Conservation (phyloP, 2,113 vertebrate genomes). For the Spermophilus dauricus region DNA sequence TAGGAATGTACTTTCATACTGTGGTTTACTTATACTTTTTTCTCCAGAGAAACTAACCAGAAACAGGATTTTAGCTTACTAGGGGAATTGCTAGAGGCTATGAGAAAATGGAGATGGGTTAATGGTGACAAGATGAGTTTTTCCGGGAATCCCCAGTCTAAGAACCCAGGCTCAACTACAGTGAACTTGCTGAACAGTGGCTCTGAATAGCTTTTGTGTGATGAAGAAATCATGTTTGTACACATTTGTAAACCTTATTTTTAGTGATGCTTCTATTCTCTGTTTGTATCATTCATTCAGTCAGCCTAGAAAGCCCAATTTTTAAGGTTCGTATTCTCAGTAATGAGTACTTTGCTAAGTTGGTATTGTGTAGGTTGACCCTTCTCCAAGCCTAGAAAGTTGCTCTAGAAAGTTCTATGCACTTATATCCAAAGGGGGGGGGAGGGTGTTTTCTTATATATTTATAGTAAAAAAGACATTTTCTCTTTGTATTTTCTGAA, state of each 20-base stretch:
- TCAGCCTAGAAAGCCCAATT: background rate
- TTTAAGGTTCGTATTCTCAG: background rate
- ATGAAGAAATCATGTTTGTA: background rate
- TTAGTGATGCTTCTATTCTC: background rate
- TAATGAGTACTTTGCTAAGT: background rate
- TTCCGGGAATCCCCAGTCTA: background rate
- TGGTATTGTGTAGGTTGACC: background rate
- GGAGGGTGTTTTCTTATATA: background rate
- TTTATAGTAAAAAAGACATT: background rate
- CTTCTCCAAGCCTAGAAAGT: background rate
- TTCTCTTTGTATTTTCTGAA: background rate
- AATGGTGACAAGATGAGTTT: background rate
- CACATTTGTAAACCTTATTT: background rate
- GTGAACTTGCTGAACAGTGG: background rate
- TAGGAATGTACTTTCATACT: background rate
- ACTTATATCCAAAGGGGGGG: background rate
- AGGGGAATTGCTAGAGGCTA: background rate
- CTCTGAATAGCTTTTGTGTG: background rate
- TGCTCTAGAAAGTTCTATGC: slow-evolving; percentile 40
- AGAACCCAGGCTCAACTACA: background rate
- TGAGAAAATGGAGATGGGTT: slow-evolving; percentile 34
- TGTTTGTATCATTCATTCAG: background rate
- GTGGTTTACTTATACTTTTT: background rate
- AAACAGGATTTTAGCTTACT: background rate
- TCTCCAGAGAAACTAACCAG: background rate